These are phyloP conservation scores for Gymnogyps californianus DNA, from an alignment of 2,113 vertebrate genomes.

Conservation along the genomic window DNA sequence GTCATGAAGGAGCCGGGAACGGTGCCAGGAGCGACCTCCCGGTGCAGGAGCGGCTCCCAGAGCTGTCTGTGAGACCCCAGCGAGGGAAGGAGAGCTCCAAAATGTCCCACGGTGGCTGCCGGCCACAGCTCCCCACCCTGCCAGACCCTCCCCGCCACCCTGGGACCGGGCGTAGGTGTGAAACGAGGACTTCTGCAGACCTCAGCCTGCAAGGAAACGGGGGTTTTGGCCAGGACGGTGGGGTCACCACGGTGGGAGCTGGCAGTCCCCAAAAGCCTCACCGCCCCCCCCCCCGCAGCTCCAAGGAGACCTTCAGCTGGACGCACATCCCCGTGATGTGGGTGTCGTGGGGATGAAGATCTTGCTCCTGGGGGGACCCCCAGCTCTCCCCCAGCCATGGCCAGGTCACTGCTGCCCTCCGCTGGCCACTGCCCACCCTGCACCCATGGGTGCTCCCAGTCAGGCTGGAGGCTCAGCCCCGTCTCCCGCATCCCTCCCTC, in stretches of 20 bases:
- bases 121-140: fast-evolving
- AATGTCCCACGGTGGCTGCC: fast-evolving
- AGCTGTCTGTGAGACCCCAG: fast-evolving
- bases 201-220: not conserved
- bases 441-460: not conserved
- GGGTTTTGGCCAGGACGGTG: fast-evolving
- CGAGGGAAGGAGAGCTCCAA: fast-evolving
- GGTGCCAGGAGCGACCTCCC: not conserved
- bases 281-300: too few relatives aligned
- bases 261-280: not conserved
- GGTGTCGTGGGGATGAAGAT: not conserved
- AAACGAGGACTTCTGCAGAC: not conserved
- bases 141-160: not conserved
- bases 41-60: not conserved
- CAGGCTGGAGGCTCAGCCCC: not conserved
- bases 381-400: not conserved
- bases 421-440: not conserved
- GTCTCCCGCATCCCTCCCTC: not conserved
- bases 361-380: not conserved
- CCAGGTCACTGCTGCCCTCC: not conserved
- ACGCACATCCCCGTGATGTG: fast-evolving
- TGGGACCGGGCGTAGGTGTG: fast-evolving
- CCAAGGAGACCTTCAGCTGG: not conserved
- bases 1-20: fast-evolving
- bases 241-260: not conserved